Conservation (phyloP, 2,113 vertebrate species). For the Carettochelys insculpta region DNA sequence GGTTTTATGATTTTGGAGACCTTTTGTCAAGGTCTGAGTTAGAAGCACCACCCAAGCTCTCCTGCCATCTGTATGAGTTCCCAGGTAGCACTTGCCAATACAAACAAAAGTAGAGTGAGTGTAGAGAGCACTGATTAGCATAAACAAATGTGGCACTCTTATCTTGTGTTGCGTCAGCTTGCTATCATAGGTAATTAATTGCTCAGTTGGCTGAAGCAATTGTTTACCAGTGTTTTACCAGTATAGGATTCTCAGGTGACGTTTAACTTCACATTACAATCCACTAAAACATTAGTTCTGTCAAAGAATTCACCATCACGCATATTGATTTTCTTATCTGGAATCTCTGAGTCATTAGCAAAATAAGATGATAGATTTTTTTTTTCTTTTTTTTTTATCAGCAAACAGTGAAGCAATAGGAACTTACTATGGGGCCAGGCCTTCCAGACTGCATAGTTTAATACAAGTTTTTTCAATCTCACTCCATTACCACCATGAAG, state of each 20-base stretch:
- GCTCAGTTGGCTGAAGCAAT: not conserved
- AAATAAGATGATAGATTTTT: not conserved
- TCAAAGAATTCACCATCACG: not conserved
- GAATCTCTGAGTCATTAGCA: not conserved
- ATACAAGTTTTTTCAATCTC: not conserved
- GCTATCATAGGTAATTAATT: conserved; percentile 19
- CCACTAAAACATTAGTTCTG: not conserved
- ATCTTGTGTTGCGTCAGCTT: not conserved
- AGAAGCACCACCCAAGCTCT: not conserved
- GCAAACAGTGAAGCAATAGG: not conserved
- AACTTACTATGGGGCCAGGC: not conserved
- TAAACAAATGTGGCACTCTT: not conserved
- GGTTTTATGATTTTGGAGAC: not conserved
- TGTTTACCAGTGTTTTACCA: not conserved
- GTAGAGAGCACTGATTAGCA: not conserved
- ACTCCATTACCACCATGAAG: not conserved
- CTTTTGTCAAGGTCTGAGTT: not conserved
- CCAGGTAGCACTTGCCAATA: not conserved
- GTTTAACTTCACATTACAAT: not conserved
- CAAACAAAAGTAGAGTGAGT: too few species aligned
- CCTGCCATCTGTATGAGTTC: too few species aligned
- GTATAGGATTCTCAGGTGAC: not conserved
- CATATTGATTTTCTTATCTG: not conserved
- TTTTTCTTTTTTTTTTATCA: not conserved
- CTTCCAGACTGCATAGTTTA: not conserved